Base-by-base conservation (phyloP, 1,140 invertebrate species). In the Trissolcus basalis region DNA sequence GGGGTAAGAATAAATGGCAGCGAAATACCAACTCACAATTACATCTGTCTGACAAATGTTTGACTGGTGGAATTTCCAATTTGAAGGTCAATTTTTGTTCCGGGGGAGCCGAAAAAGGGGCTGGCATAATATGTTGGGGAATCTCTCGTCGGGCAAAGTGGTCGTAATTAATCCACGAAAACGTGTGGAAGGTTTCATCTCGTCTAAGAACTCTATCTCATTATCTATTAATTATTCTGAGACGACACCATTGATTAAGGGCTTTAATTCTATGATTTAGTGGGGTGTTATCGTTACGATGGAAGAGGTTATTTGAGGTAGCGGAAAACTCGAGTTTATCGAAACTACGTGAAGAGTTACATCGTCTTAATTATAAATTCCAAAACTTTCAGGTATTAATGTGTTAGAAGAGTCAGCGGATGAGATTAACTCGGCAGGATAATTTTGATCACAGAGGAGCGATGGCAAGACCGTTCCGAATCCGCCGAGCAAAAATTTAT, bases 191-290 rank as follows among this genome's bases (percentile, higher is more conserved):
- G 19, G 19, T 27, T 27, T 27, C 19, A 27, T 27, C 19, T 27
- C 6, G 19, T 1, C 19, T 27, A 27, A 27, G 19, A 27, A 27
- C 19, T 27, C 19, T 27, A 27, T 32, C 60, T 75, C 59, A 68
- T 75, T 69, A 75, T 65, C 72, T 64, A 69, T 75, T 75, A 75
- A 75, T 75, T 75, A 75, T 75, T 54, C 64, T 47, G 12, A 49
- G 55, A 59, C 48, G 65, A 49, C 44, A 51, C 32, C 35, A 58
- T 64, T 69, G 61, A 69, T 68, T 68, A 60, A 74, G 68, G 64
- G 36, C 56, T 58, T 74, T 75, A 75, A 75, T 69, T 69, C 59
- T 35, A 65, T 69, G 59, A 69, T 69, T 75, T 75, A 69, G 69
- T 60, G 60, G 72, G 51, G 50, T 64, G 59, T 69, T 75, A 69